Evolutionary conservation across 1,140 invertebrate species (phyloP).

Genomic region (Pantala flavescens): DNA sequence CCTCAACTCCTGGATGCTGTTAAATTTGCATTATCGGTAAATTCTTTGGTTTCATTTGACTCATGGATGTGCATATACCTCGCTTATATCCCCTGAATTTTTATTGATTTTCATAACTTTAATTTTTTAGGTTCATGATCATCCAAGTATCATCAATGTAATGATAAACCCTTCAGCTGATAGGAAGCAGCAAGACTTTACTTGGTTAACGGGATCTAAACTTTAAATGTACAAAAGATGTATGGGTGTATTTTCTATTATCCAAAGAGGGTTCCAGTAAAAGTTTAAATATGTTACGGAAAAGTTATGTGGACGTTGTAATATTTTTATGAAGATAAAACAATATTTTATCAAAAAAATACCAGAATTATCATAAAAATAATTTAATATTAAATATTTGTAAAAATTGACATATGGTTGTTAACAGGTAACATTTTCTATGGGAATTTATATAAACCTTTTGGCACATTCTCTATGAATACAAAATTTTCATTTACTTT

Average conservation of each 20-base stretch:
- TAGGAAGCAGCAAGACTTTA: slow-evolving; percentile 80
- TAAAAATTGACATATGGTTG: too few relatives aligned
- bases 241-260: not conserved
- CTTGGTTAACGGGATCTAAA: slow-evolving; percentile 86
- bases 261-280: not conserved
- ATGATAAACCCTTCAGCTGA: slow-evolving; percentile 78
- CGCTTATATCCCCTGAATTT: not conserved
- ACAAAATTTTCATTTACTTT: too few relatives aligned
- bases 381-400: not conserved
- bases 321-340: not conserved
- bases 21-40: slow-evolving; percentile 41
- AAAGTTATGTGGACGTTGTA: not conserved
- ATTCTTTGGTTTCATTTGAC: not conserved
- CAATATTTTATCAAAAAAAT: not conserved
- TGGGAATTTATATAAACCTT: too few relatives aligned
- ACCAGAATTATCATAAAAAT: not conserved
- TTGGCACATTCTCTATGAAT: too few relatives aligned
- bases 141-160: slow-evolving; percentile 81
- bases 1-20: slow-evolving; percentile 63
- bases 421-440: too few relatives aligned
- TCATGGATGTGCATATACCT: slow-evolving; percentile 17
- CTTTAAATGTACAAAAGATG: not conserved
- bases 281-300: not conserved
- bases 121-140: slow-evolving; percentile 44
- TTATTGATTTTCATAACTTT: slow-evolving; percentile 17